A percentile compares a stretch with the other conserved stretches of the same genome.
Evolutionary conservation across 2,113 vertebrate species (phyloP).

Genomic region (Leuciscus idus): DNA sequence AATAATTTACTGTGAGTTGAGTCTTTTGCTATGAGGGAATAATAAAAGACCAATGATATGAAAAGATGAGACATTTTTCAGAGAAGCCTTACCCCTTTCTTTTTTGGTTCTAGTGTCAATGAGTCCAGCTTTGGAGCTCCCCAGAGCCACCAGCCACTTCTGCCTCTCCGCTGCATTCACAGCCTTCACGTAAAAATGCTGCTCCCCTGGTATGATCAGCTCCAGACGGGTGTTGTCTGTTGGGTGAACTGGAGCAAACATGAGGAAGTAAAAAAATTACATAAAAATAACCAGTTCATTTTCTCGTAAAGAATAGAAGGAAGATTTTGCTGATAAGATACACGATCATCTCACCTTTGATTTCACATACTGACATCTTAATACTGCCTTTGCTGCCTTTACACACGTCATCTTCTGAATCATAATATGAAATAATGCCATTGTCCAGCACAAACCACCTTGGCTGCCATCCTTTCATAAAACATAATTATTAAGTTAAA

Average conservation of each 20-base stretch:
- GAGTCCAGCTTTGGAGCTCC: conserved; percentile 83
- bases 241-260: conserved; percentile 72
- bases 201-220: conserved; percentile 82
- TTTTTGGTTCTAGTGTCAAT: conserved; percentile 76
- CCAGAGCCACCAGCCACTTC: conserved; percentile 84
- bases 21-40: background rate
- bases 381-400: conserved; percentile 97
- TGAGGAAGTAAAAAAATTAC: background rate
- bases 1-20: background rate
- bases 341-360: conserved; percentile 82
- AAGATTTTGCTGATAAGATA: background rate
- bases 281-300: background rate
- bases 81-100: conserved; percentile 70
- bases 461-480: conserved; percentile 89
- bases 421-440: conserved; percentile 93
- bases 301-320: background rate
- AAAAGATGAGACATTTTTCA: background rate
- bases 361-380: conserved; percentile 95
- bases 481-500: background rate
- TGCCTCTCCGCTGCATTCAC: conserved; percentile 82
- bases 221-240: conserved; percentile 78
- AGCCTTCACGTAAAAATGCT: conserved; percentile 83
- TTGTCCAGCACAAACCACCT: conserved; percentile 93
- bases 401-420: conserved; percentile 92
- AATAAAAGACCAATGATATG: background rate